phyloP scores from a whole-genome alignment of 2,888 invertebrate species.

The Aphodius granarius region DNA sequence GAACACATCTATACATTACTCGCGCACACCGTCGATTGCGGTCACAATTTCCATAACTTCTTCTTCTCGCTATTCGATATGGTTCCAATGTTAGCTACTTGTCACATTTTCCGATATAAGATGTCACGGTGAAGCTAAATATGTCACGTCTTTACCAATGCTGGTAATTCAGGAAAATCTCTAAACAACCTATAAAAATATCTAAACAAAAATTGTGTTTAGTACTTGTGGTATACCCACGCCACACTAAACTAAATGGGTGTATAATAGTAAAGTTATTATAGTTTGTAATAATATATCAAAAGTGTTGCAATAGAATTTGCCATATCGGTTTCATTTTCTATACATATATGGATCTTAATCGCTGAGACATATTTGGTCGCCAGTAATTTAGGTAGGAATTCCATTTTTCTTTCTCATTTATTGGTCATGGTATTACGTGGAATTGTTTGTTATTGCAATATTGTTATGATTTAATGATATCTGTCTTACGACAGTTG shows the following conservation, averaged over 20 bases:
- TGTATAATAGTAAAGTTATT: no score
- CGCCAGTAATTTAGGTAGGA: background rate
- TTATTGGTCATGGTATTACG: background rate
- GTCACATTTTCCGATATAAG: background rate
- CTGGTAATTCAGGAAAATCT: no score
- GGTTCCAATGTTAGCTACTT: background rate
- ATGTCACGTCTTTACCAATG: background rate
- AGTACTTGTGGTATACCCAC: no score
- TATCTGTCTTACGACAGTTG: no score
- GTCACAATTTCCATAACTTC: background rate
- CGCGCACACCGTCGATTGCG: background rate
- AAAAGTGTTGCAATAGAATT: background rate
- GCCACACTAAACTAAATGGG: no score
- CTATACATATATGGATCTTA: background rate
- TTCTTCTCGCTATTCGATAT: background rate
- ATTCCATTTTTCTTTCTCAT: background rate
- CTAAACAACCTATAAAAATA: no score
- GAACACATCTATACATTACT: background rate
- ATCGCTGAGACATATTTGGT: background rate
- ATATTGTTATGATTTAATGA: background rate
- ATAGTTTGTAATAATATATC: background rate
- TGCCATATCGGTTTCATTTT: background rate
- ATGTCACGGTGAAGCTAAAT: background rate
- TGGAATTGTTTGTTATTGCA: background rate
- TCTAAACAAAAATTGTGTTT: no score